These are phyloP conservation scores for Stramonita haemastoma DNA, from an alignment of 2,888 invertebrate genomes.

Conservation along the genomic window DNA sequence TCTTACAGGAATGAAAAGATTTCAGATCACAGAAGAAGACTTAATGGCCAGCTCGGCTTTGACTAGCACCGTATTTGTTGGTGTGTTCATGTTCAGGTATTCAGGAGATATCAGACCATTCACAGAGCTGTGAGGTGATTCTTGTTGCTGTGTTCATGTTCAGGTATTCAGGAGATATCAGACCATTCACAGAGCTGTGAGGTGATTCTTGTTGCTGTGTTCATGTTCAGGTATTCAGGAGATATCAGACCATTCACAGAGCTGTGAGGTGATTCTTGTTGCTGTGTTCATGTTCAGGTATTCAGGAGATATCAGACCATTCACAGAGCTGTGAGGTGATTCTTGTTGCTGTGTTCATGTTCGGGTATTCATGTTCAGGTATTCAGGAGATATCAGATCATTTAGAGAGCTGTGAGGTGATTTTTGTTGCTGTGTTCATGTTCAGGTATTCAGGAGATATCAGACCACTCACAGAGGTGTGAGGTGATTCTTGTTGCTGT, in stretches of 20 bases:
- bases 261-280: conserved; percentile 48
- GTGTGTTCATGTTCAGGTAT: background rate
- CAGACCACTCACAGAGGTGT: background rate
- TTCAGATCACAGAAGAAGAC: no score
- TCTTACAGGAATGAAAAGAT: no score
- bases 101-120: background rate
- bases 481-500: conserved; percentile 51
- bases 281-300: background rate
- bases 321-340: conserved; percentile 43
- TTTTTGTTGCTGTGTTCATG: conserved; percentile 32
- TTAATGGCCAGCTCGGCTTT: background rate
- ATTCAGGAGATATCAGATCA: background rate
- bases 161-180: background rate
- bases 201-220: conserved; percentile 51
- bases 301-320: background rate
- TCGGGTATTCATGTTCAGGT: background rate
- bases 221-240: background rate
- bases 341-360: no score
- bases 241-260: background rate
- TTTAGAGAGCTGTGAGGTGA: conserved; percentile 21
- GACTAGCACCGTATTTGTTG: background rate
- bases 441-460: background rate
- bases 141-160: background rate
- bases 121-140: no score
- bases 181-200: background rate